Evolutionary conservation across 2,888 invertebrate genomes (phyloP), one percentile per base, ranked within the genome.

Genomic region (Kuschelorhynchus macadamiae): DNA sequence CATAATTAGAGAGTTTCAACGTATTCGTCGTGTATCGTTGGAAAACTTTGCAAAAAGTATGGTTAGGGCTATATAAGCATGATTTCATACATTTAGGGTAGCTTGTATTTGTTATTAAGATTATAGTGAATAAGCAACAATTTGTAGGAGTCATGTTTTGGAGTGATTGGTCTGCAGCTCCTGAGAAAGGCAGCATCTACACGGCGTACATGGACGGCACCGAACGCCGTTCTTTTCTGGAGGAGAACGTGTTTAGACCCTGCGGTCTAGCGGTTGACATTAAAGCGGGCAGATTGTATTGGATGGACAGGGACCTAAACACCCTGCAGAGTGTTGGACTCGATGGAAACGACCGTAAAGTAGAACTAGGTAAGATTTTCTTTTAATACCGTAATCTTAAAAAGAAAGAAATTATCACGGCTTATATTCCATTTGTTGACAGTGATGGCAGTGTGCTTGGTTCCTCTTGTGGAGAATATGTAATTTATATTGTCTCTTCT

Each of bases 151-250:
- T 86, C 25, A 89, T 95, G 87, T 95, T 90, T 84, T 95, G 93
- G 92, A 86, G 90, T 0, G 89, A 90, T 79, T 94, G 92, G 92
- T 86, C 87, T 18, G 82, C 83, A 16, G 81, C 81, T 12, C 76
- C 78, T 1, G 77, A 81, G 55, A 81, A 81, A 55, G 90, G 90
- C 7, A 87, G 87, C 71, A 88, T 94, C 73, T 90, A 91, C 81
- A 84, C 86, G 42, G 90, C 92, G 17, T 87, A 87, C 85, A 90
- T 94, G 91, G 93, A 94, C 83, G 95, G 94, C 9, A 73, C 66
- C 1, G 85, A 87, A 75, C 86, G 14, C 1, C 39, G 52, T 17
- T 36, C 61, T 11, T 79, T 80, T 36, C 82, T 91, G 9, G 82
- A 80, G 67, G 74, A 77, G 0, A 83, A 84, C 36, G 84, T 92